Evolutionary conservation across 1,140 invertebrate genomes (phyloP), one percentile per base, ranked within the genome.

Genomic region (Diprion similis): DNA sequence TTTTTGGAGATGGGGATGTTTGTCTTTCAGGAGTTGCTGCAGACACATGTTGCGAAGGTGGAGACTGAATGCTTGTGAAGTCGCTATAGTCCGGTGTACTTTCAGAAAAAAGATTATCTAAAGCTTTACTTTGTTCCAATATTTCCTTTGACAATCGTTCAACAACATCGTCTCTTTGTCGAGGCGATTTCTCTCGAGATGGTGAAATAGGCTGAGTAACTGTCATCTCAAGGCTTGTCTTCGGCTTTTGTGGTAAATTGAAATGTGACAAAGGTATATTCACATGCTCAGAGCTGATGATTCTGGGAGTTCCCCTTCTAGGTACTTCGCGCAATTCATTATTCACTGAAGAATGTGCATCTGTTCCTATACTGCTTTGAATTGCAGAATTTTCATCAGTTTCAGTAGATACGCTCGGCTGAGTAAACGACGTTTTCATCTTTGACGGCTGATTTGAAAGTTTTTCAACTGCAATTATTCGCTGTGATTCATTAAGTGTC

Each of bases 81-180:
- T 73, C 48, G 18, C 75, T 71, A 72, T 73, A 73, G 71, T 73
- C 67, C 67, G 69, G 76, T 69, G 51, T 51, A 46, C 1, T 68
- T 70, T 74, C 71, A n/a, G 37, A 65, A 15, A 19, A 1, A 19
- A 68, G 73, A n/a, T 77, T 78, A 70, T 81, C 76, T 10, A 82
- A 68, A 45, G 74, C 80, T 81, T 86, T 83, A 72, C 84, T 86
- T 73, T 87, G 83, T 47, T 84, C 83, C 45, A 87, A 77, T 77
- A 87, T 84, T 73, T 87, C 85, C 65, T 83, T 79, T 0, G 80
- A 85, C 19, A 87, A 77, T 71, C 78, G 82, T 68, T 82, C 78
- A 48, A 87, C 83, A 9, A 84, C 73, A 1, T 82, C 76, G 18
- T 84, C 79, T 18, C 81, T 78, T 7, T 71, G 71, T 48, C 64